Percentiles rank a stretch among this genome's conserved stretches.
Evolutionary conservation across 2,888 invertebrate genomes (phyloP).

Genomic region (Drosophila aldrichi): DNA sequence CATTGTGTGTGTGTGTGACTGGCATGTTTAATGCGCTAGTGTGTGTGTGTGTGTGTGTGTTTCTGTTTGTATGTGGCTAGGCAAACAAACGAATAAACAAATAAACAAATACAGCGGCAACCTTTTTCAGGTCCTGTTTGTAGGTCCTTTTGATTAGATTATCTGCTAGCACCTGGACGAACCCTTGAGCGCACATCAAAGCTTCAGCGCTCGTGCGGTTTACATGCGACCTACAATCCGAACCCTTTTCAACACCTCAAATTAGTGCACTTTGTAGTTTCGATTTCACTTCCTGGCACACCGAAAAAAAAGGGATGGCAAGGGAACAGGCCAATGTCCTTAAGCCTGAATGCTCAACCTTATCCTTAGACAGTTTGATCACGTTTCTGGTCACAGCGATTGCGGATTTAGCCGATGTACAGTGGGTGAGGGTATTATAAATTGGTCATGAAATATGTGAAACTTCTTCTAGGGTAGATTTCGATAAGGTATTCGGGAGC

Average conservation of each 20-base stretch:
- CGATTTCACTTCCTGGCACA: slow-evolving; percentile 40
- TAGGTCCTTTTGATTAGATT: slow-evolving; percentile 70
- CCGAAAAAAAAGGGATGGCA: not conserved
- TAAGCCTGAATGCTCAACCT: slow-evolving; percentile 38
- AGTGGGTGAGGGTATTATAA: not conserved
- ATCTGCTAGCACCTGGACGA: slow-evolving; percentile 57
- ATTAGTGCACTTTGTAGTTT: slow-evolving; percentile 80
- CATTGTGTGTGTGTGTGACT: slow-evolving; percentile 44
- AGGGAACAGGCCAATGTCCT: slow-evolving; percentile 41
- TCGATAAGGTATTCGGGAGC: not conserved
- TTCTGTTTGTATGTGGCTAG: slow-evolving; percentile 10
- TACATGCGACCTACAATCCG: not conserved
- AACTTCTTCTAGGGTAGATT: not conserved
- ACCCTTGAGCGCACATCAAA: slow-evolving; percentile 76
- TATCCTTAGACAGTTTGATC: slow-evolving; percentile 54
- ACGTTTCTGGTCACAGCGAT: slow-evolving; percentile 50
- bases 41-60: not conserved
- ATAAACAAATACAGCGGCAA: slow-evolving; percentile 50
- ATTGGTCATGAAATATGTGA: not conserved
- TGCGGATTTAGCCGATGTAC: slow-evolving; percentile 8
- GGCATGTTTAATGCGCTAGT: slow-evolving; percentile 50
- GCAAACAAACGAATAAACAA: slow-evolving; percentile 39
- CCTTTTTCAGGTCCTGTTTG: slow-evolving; percentile 57
- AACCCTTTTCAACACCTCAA: slow-evolving; percentile 70
- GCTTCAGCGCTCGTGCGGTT: slow-evolving; percentile 45